Evolutionary conservation across 2,113 vertebrate species (phyloP).

Genomic region (Puma concolor): DNA sequence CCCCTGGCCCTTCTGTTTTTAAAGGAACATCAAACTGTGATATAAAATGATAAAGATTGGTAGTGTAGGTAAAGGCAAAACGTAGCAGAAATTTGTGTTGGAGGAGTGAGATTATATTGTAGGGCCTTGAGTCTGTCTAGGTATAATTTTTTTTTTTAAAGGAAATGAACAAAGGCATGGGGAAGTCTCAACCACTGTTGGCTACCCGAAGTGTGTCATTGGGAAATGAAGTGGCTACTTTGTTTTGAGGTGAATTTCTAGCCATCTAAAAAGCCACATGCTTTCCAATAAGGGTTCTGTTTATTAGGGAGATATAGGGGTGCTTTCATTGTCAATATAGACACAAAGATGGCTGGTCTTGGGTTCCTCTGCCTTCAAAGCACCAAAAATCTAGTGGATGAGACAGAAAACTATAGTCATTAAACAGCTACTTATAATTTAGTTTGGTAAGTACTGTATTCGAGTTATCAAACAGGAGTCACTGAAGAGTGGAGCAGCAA

Average conservation of each 20-base stretch:
- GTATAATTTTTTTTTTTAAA: not conserved
- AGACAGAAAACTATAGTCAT: not conserved
- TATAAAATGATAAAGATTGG: not conserved
- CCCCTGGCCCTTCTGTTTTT: not conserved
- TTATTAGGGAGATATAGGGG: not conserved
- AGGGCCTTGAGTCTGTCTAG: not conserved
- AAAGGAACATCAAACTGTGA: not conserved
- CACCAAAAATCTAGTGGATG: not conserved
- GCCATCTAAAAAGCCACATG: not conserved
- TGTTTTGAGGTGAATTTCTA: not conserved
- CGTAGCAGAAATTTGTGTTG: not conserved
- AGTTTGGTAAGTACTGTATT: not conserved
- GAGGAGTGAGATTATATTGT: not conserved
- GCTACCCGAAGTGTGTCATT: not conserved
- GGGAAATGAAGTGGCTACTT: not conserved
- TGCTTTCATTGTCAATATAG: not conserved
- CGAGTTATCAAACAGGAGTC: not conserved
- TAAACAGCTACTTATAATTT: not conserved
- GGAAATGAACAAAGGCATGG: not conserved
- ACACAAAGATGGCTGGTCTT: not conserved
- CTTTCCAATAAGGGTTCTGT: not conserved
- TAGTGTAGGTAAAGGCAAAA: not conserved
- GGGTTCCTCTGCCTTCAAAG: not conserved
- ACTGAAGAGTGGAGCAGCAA: not conserved
- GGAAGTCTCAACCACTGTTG: not conserved